These are phyloP conservation scores for Meteorus cinctellus DNA, from an alignment of 2,888 invertebrate genomes.

Conservation along the genomic window DNA sequence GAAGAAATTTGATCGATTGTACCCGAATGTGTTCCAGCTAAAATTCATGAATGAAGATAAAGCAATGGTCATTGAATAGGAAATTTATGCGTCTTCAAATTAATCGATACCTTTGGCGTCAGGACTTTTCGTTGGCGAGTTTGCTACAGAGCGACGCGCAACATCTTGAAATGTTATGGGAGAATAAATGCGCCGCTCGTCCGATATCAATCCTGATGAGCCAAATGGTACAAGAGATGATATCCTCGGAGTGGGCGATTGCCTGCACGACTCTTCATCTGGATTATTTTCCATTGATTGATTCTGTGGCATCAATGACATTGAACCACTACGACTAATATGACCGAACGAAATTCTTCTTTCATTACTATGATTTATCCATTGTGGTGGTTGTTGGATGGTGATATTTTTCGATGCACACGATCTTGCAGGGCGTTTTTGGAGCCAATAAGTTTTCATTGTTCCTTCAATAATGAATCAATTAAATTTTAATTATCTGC, in stretches of 20 bases:
- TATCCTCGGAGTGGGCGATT: constrained; percentile 33
- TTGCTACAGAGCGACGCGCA: constrained; percentile 84
- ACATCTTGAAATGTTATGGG: constrained; percentile 91
- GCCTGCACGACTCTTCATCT: background rate
- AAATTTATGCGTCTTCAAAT: background rate
- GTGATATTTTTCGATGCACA: constrained; percentile 70
- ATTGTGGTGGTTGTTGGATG: constrained; percentile 63
- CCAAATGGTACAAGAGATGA: constrained; percentile 53
- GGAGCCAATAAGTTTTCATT: constrained; percentile 94
- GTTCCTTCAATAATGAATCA: constrained; percentile 74
- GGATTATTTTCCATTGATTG: constrained; percentile 8
- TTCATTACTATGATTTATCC: constrained; percentile 73
- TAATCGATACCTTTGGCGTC: constrained; percentile 65
- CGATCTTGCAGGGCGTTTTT: constrained; percentile 81
- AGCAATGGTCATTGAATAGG: background rate
- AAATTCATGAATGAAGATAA: background rate
- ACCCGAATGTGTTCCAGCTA: constrained; percentile 81
- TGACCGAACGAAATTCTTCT: constrained; percentile 57
- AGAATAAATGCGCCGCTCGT: constrained; percentile 84
- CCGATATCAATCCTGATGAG: constrained; percentile 69
- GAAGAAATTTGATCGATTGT: constrained; percentile 78
- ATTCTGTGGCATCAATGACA: constrained; percentile 2
- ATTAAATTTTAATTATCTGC: background rate
- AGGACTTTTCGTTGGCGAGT: constrained; percentile 80
- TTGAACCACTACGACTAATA: constrained; percentile 24